Evolutionary conservation across 2,888 invertebrate species (phyloP), one percentile per base, ranked within the genome.

Genomic region (Pinctada fucata): DNA sequence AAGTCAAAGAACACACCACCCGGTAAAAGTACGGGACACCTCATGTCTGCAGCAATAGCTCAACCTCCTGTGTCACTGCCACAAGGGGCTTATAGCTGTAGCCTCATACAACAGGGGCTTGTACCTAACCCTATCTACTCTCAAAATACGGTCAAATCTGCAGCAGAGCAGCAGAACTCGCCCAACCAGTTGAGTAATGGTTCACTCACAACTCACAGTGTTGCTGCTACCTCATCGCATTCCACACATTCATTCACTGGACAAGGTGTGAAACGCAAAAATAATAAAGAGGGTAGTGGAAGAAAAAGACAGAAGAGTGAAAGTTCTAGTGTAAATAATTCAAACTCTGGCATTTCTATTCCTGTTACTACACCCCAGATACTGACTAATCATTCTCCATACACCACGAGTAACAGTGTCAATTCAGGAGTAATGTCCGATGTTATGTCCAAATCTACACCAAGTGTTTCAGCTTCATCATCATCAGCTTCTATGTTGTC

Each of bases 71-170:
- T 89, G 72, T 88, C 90, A 71, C 76, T 88, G 82, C 88, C 87
- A 80, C 84, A 83, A 47, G 84, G 87, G 47, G 84, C 87, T 68
- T 88, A 84, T 82, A 88, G 83, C 67, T 90, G 90, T 79, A 90
- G 88, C 82, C 86, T 92, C 75, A 91, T 93, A 78, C 91, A 92
- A 81, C 92, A 93, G 84, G 92, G 92, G 63, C 85, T 92, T 65
- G 92, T 92, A 75, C 92, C 93, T 71, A 92, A 93, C 85, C 93
- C 93, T n/a, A 90, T 92, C 76, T 92, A 92, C 85, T 82, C 86
- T 64, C 84, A 84, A 73, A 84, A 81, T 45, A 79, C 72, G 79
- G 84, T 83, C 47, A 84, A 84, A 75, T 80, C 76, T 48, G 74
- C 78, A 16, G 63, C 82, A 49, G 84, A 84, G n/a, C 75, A 82